phyloP scores from a whole-genome alignment of 2,888 invertebrate genomes.

The Rhynchonema sp. region DNA sequence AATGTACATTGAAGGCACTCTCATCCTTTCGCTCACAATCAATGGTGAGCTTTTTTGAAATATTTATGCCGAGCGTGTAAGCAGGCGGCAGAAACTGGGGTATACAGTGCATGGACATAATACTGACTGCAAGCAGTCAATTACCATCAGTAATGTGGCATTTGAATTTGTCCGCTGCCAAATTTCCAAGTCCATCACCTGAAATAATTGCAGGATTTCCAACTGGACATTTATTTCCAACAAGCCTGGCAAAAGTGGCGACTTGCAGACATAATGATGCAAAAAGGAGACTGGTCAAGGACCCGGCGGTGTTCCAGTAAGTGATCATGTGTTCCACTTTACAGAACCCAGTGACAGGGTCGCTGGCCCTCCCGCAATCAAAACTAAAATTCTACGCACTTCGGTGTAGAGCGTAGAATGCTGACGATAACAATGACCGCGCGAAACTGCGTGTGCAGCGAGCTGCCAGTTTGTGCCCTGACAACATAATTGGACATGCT shows the following conservation, averaged over 20 bases:
- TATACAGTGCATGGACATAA: neutral
- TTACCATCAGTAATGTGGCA: too few species aligned
- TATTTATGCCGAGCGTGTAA: too few species aligned
- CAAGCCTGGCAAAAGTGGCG: conserved; percentile 22
- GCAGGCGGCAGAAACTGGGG: neutral
- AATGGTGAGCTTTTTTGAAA: too few species aligned
- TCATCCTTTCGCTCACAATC: conserved; percentile 25
- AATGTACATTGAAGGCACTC: conserved; percentile 27
- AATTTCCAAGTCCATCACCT: conserved; percentile 2
- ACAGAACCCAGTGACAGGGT: too few species aligned
- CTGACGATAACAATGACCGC: too few species aligned
- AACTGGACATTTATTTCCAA: conserved; percentile 26
- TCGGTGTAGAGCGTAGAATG: too few species aligned
- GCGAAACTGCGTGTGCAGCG: too few species aligned
- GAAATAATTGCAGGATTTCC: conserved; percentile 17
- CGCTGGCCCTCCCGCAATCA: too few species aligned
- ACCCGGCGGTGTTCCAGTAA: neutral
- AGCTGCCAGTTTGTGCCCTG: too few species aligned
- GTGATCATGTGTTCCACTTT: too few species aligned
- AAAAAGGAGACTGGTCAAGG: conserved; percentile 19
- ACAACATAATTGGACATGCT: neutral
- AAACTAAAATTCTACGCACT: too few species aligned
- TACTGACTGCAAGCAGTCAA: neutral
- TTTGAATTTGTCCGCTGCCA: too few species aligned
- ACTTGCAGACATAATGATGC: conserved; percentile 18